Base-by-base conservation (phyloP, 2,888 invertebrate genomes). In the Zhengitettix transpicula region DNA sequence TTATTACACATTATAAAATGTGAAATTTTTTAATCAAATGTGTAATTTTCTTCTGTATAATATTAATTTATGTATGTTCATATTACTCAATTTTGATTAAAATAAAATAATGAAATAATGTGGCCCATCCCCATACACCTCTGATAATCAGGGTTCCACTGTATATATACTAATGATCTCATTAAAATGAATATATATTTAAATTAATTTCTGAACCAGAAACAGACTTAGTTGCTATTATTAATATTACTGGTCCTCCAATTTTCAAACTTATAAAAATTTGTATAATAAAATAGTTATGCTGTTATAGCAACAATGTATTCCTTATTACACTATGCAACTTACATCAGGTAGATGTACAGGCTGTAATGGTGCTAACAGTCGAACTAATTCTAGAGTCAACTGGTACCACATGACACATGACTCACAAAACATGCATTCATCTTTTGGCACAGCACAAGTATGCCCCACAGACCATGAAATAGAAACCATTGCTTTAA, bases 401-500 rank as follows among this genome's bases (percentile, higher is more conserved):
- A 96, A 75, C 72, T 95, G 96, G 74, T 96, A 94, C 89, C 96
- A 96, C 75, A 95, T 87, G 42, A 94, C 89, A 41, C 89, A 85
- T 60, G 93, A 88, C 71, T 95, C 94, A 74, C 97, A 98, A 71
- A 89, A 91, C 58, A 85, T 82, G 70, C 97, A 98, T 71, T 94
- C 93, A 41, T 72, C 71, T 51, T 73, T 71, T 47, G 74, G 73
- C 74, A 71, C 28, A 58, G 58, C 11, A 42, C 73, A 81, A 3
- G 71, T 72, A 69, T 77, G 78, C 9, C 78, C 78, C 16, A 83
- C 85, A 61, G 82, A 81, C 81, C 89, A 87, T 58, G 69, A 67
- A 9, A 85, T 82, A 2, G 81, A 80, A 51, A 91, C 78, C 81
- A 89, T 89, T 65, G 82, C 81, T 67, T 86, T 84, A 65, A 92